Evolutionary conservation across 2,113 vertebrate genomes (phyloP).

Genomic region (Onychostoma macrolepis): DNA sequence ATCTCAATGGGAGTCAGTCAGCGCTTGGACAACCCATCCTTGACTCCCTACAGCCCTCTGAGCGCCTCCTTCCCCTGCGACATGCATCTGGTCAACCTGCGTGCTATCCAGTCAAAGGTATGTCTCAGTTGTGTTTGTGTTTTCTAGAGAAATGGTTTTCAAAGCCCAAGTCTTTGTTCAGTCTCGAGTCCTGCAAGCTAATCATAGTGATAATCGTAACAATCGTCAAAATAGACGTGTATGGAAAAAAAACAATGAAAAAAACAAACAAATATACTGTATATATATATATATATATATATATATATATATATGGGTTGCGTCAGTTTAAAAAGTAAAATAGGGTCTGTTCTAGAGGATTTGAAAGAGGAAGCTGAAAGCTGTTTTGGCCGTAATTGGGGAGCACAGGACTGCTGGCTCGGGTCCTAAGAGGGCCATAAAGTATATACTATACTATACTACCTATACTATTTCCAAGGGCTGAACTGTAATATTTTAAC

Average conservation of each 20-base stretch:
- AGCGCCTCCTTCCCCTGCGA: conserved; percentile 86
- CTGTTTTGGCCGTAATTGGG: neutral
- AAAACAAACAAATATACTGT: no score
- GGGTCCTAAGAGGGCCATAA: conserved; percentile 2
- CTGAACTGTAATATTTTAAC: conserved; percentile 17
- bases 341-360: neutral
- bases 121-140: conserved; percentile 1
- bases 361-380: conserved; percentile 10
- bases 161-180: no score
- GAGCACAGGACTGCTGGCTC: neutral
- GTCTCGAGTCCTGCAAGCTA: no score
- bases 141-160: neutral
- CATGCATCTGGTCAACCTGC: conserved; percentile 86
- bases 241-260: no score
- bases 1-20: conserved; percentile 77
- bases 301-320: no score
- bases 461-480: neutral
- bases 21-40: conserved; percentile 58
- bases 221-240: no score
- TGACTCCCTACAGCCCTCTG: conserved; percentile 79
- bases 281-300: no score
- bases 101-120: conserved; percentile 88
- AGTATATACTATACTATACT: no score
- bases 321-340: no score
- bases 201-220: no score